These are phyloP conservation scores for Odontophorus gujanensis DNA, from an alignment of 2,113 vertebrate species.

Conservation along the genomic window DNA sequence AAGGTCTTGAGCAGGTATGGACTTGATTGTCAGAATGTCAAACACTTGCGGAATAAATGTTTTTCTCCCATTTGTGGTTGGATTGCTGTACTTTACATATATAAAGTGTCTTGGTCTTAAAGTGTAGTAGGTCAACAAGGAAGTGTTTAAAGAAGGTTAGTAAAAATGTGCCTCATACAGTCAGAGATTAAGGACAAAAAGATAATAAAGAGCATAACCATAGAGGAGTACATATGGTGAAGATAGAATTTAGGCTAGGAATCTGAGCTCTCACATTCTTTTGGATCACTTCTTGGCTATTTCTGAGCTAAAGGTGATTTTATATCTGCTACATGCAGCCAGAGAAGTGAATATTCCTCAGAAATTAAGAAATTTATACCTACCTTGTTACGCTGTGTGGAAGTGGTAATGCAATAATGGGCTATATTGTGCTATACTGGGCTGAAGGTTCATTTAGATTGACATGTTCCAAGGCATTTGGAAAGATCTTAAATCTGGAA, in stretches of 20 bases:
- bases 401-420: background rate
- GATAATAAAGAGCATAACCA: background rate
- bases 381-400: background rate
- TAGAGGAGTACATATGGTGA: background rate
- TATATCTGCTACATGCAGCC: background rate
- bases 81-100: background rate
- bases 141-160: background rate
- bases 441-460: background rate
- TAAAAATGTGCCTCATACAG: background rate
- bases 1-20: background rate
- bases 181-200: background rate
- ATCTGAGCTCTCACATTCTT: background rate
- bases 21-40: background rate
- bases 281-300: background rate
- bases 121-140: background rate
- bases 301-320: background rate
- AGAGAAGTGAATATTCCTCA: background rate
- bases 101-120: background rate
- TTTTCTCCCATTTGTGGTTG: background rate
- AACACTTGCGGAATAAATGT: background rate
- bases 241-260: background rate
- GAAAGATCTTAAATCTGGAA: background rate
- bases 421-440: background rate
- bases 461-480: background rate
- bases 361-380: background rate